These are phyloP conservation scores for Microplitis deprimator DNA, from an alignment of 2,888 invertebrate genomes.

Conservation along the genomic window DNA sequence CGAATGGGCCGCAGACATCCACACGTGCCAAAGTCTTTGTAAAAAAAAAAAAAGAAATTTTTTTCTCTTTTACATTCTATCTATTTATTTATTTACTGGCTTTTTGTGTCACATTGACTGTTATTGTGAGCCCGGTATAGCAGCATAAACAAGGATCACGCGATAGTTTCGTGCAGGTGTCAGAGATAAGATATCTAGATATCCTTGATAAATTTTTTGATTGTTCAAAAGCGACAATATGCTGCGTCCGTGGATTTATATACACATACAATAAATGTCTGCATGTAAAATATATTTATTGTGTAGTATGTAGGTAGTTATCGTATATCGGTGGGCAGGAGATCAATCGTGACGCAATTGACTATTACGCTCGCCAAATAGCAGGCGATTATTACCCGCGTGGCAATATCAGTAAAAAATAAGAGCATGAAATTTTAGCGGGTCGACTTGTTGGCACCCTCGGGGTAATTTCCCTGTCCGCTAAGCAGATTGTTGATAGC, in stretches of 20 bases:
- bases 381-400: constrained; percentile 36
- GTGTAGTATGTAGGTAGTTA: background rate
- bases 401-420: background rate
- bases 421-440: constrained; percentile 27
- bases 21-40: constrained; percentile 25
- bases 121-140: background rate
- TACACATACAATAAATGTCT: background rate
- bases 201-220: constrained; percentile 3
- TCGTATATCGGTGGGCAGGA: no score
- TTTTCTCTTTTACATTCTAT: constrained; percentile 49
- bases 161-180: constrained; percentile 18
- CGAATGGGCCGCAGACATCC: constrained; percentile 40
- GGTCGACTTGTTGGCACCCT: constrained; percentile 43
- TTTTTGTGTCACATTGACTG: background rate
- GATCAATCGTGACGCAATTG: constrained; percentile 20
- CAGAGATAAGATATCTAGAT: constrained; percentile 14
- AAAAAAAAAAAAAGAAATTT: constrained; percentile 40
- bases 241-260: background rate
- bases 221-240: background rate
- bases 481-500: constrained; percentile 48
- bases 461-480: constrained; percentile 40
- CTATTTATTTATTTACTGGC: background rate
- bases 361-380: constrained; percentile 35
- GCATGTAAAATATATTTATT: background rate
- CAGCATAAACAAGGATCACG: constrained; percentile 13